A percentile compares a stretch with the other conserved stretches of the same genome.
These are phyloP conservation scores for Sitta europaea DNA, from an alignment of 2,113 vertebrate species.

Conservation along the genomic window DNA sequence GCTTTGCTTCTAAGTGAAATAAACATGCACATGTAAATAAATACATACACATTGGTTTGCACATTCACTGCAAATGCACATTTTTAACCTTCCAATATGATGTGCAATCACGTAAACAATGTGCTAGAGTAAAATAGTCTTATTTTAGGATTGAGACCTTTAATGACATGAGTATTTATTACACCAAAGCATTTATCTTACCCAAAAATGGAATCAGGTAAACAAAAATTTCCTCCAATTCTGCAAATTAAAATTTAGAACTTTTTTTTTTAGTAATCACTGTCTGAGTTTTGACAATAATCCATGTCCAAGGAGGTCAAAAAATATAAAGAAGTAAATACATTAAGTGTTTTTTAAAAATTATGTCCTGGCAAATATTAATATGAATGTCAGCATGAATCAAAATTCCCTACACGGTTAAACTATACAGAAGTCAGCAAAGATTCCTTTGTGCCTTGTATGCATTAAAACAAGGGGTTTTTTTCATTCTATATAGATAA, in stretches of 20 bases:
- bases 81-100: not conserved
- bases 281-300: not conserved
- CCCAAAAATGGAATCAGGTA: not conserved
- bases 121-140: not conserved
- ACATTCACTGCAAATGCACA: not conserved
- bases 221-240: not conserved
- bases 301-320: not conserved
- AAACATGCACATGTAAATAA: not conserved
- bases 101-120: not conserved
- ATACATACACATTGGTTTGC: not conserved
- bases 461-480: not conserved
- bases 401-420: not conserved
- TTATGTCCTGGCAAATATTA: not conserved
- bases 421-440: not conserved
- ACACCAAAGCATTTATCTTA: not conserved
- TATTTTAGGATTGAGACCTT: not conserved
- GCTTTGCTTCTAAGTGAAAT: not conserved
- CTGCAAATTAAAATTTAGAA: not conserved
- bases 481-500: not conserved
- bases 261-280: not conserved
- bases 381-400: not conserved
- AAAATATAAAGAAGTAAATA: not conserved
- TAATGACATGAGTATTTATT: not conserved
- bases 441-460: not conserved
- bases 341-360: not conserved